Base-by-base conservation (phyloP, 2,888 invertebrate genomes). In the Metalampra italica region DNA sequence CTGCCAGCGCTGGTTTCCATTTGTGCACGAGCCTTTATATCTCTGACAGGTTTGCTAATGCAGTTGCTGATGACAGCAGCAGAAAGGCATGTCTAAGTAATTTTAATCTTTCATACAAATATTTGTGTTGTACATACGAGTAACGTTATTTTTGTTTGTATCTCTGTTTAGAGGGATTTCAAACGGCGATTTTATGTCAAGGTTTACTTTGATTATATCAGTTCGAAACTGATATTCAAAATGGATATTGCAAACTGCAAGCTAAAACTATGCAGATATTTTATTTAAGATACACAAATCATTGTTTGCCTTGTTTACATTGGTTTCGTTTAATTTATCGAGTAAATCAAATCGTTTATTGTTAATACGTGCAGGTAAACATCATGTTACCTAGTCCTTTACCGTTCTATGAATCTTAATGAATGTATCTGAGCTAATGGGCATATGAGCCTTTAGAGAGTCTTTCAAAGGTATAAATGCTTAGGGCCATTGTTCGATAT, bases 1-100 rank as follows among this genome's bases (percentile, higher is more conserved):
- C 57, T 59, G 60, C 49, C 53, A 45, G 63, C 51, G 64, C 54
- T 56, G 53, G 72, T 75, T 77, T 75, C 72, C 77, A 74, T 72
- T 71, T 60, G 55, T 54, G 57, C 59, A 69, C 63, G 64, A 57
- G 52, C 51, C 59, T 49, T 56, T 50, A 50, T 52, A 53, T 41
- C 54, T 47, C 43, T 51, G 51, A 51, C 51, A 48, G 51, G 43
- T 52, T 43, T 43, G 38, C 40, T 46, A 49, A 49, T 49, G 43
- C 45, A 42, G 46, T 44, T 45, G 32, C 29, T 42, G 29, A 29
- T 42, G 39, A 14, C 14, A 39, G 36, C 36, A 9, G n/a, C 36
- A 14, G 39, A 42, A n/a, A 29, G 29, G 29, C 29, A 29, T n/a
- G 22, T 11, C 14, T 3, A n/a, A 1, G 9, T 13, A 7, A 14